These are phyloP conservation scores for Ericerus pela DNA, from an alignment of 1,140 invertebrate species.

Conservation along the genomic window DNA sequence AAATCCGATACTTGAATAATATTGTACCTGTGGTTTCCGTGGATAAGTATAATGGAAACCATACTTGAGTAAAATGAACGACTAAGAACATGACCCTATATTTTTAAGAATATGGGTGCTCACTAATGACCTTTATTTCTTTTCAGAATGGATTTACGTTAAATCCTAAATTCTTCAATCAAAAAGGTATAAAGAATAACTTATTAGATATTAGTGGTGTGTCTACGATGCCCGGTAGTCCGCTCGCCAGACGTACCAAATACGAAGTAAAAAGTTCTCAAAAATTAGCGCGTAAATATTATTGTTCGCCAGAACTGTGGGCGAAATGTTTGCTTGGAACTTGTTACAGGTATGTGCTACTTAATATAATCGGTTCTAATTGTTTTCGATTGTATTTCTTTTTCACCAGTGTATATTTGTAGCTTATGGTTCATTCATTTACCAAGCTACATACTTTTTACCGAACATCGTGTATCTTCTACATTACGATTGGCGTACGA, in stretches of 20 bases:
- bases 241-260: constrained; percentile 81
- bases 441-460: constrained; percentile 53
- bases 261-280: constrained; percentile 87
- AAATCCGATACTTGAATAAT: too few species aligned
- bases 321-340: constrained; percentile 76
- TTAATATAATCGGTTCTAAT: background rate
- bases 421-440: constrained; percentile 96
- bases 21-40: too few species aligned
- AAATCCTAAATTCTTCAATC: constrained; percentile 40
- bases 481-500: constrained; percentile 74
- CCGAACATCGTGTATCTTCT: constrained; percentile 50
- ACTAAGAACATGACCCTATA: too few species aligned
- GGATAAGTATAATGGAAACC: too few species aligned
- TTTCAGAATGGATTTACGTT: constrained; percentile 35
- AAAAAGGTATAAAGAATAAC: constrained; percentile 25
- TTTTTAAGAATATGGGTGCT: too few species aligned
- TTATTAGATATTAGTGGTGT: constrained; percentile 22
- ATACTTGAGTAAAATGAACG: too few species aligned
- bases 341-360: constrained; percentile 44
- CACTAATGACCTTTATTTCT: too few species aligned
- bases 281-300: constrained; percentile 63
- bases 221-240: constrained; percentile 50
- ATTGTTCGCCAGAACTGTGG: constrained; percentile 64
- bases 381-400: background rate
- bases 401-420: constrained; percentile 25